Evolutionary conservation across 37 sponge, comb jelly and placozoan species (phyloP).

Genomic region (Oopsacas minuta): DNA sequence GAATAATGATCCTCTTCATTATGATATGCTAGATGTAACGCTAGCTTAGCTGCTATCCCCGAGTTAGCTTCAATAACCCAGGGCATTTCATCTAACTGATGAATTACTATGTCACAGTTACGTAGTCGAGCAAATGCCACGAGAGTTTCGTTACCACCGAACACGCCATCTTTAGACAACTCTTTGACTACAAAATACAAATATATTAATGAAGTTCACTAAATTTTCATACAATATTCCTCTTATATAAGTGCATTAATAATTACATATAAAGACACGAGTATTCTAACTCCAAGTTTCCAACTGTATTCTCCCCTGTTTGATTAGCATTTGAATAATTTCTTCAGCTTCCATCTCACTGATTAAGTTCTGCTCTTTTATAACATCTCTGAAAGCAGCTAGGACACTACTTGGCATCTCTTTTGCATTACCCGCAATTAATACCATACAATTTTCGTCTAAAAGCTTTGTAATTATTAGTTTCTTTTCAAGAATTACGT

Average conservation of each 20-base stretch:
- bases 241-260: background rate
- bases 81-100: constrained; percentile 46
- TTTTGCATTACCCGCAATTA: constrained; percentile 57
- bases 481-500: constrained; percentile 43
- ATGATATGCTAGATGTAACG: constrained; percentile 56
- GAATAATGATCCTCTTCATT: constrained; percentile 58
- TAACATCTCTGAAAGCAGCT: constrained; percentile 39
- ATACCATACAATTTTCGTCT: background rate
- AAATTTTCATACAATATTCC: no score
- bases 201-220: no score
- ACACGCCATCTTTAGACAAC: constrained; percentile 42
- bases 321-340: constrained; percentile 36
- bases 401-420: constrained; percentile 74
- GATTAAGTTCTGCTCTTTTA: constrained; percentile 27
- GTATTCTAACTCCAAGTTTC: constrained; percentile 87
- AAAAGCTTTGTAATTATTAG: background rate
- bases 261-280: no score
- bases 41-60: background rate
- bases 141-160: constrained; percentile 64
- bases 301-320: constrained; percentile 46
- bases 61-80: constrained; percentile 33
- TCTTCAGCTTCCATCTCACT: constrained; percentile 29
- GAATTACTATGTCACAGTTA: constrained; percentile 40
- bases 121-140: constrained; percentile 48
- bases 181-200: constrained; percentile 29